Evolutionary conservation across 2,797 vertebrate genomes (phyloP).

Genomic region (Syngnathus rostellatus): DNA sequence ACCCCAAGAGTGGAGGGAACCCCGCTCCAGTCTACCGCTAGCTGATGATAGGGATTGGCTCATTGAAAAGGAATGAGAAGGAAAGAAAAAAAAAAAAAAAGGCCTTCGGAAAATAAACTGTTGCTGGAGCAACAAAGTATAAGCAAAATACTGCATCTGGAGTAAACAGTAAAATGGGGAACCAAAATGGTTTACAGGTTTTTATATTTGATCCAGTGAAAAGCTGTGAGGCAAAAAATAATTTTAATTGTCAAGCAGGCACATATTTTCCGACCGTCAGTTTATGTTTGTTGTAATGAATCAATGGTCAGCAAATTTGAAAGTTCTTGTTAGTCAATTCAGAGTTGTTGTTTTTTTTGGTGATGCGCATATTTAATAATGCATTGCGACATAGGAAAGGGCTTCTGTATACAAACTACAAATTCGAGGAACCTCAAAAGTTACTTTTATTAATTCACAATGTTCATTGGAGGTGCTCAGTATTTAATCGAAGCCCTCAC

Average conservation of each 20-base stretch:
- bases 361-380: too few species aligned
- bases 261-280: too few species aligned
- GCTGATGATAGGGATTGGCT: constrained; percentile 54
- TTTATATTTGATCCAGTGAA: background rate
- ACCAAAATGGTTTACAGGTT: background rate
- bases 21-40: constrained; percentile 38
- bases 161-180: background rate
- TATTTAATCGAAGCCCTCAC: too few species aligned
- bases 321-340: background rate
- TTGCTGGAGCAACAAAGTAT: constrained; percentile 19
- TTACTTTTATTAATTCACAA: too few species aligned
- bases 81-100: background rate
- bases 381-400: too few species aligned
- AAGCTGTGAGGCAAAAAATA: too few species aligned
- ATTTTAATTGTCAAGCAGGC: too few species aligned
- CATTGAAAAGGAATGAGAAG: constrained; percentile 42
- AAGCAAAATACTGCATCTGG: background rate
- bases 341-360: too few species aligned
- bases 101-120: constrained; percentile 6
- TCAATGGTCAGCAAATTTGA: background rate
- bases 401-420: too few species aligned
- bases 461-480: too few species aligned
- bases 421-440: too few species aligned
- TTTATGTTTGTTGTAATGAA: too few species aligned
- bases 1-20: constrained; percentile 59